These are phyloP conservation scores for Euplexia lucipara DNA, from an alignment of 2,888 invertebrate genomes.

Conservation along the genomic window DNA sequence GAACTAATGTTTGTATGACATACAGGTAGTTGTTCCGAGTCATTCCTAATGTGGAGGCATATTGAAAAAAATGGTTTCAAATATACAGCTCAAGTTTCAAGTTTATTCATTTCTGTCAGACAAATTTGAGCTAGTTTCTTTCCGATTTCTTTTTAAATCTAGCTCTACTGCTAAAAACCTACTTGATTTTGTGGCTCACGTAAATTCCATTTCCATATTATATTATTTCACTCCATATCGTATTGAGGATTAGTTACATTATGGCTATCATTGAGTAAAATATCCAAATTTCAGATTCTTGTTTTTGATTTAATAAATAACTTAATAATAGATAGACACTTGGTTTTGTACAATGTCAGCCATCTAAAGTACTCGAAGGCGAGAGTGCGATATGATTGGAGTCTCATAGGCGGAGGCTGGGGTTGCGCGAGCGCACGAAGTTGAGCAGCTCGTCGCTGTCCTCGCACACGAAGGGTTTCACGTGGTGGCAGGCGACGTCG, in stretches of 20 bases:
- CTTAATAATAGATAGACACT: constrained; percentile 85
- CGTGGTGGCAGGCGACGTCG: constrained; percentile 96
- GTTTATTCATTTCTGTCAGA: background rate
- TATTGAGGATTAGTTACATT: constrained; percentile 46
- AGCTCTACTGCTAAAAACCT: constrained; percentile 13
- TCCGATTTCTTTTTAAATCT: background rate
- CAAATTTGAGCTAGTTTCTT: background rate
- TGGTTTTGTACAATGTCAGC: constrained; percentile 89
- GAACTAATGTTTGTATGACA: no score
- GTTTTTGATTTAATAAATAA: constrained; percentile 83
- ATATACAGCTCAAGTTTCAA: background rate
- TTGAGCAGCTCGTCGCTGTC: constrained; percentile 97
- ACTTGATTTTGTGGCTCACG: constrained; percentile 1
- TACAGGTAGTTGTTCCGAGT: no score
- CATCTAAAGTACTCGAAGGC: constrained; percentile 79
- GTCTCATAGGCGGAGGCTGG: constrained; percentile 94
- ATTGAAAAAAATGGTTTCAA: no score
- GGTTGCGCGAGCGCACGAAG: constrained; percentile 97
- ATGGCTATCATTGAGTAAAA: constrained; percentile 65
- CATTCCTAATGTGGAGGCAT: no score
- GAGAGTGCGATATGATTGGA: constrained; percentile 55
- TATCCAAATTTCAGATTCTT: constrained; percentile 61
- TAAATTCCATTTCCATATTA: constrained; percentile 6
- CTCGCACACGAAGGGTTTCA: constrained; percentile 97
- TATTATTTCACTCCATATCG: constrained; percentile 45